Evolutionary conservation across 2,113 vertebrate species (phyloP).

Genomic region (Setophaga petechia): DNA sequence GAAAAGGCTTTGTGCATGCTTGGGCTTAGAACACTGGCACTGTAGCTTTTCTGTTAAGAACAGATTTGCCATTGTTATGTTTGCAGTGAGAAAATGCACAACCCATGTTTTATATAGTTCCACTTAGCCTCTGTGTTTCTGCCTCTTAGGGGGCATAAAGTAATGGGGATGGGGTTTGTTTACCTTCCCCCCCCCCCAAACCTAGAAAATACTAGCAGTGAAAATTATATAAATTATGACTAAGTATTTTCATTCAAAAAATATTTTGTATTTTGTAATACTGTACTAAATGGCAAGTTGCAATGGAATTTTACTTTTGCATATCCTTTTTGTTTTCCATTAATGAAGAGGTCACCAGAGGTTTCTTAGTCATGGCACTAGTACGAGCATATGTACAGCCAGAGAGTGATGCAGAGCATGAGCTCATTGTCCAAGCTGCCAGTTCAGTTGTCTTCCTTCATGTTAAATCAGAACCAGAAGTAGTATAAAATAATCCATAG

Average conservation of each 20-base stretch:
- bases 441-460: background rate
- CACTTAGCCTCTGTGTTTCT: background rate
- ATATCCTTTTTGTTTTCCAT: background rate
- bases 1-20: background rate
- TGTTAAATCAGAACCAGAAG: background rate
- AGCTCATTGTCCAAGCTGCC: background rate
- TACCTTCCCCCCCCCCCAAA: background rate
- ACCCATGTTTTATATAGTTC: background rate
- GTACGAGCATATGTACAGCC: background rate
- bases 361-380: background rate
- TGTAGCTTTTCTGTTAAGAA: background rate
- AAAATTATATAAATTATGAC: background rate
- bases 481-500: background rate
- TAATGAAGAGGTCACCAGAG: background rate
- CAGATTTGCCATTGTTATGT: slow-evolving; percentile 5
- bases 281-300: background rate
- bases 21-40: background rate
- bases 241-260: background rate
- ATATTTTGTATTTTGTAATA: background rate
- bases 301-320: background rate
- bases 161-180: background rate
- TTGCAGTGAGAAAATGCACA: background rate
- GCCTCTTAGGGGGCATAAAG: background rate
- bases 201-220: background rate
- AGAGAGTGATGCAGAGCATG: background rate